Base-by-base conservation (phyloP, 30 jellyfish, hydroid and myxozoan genomes). In the Aurelia coerulea region DNA sequence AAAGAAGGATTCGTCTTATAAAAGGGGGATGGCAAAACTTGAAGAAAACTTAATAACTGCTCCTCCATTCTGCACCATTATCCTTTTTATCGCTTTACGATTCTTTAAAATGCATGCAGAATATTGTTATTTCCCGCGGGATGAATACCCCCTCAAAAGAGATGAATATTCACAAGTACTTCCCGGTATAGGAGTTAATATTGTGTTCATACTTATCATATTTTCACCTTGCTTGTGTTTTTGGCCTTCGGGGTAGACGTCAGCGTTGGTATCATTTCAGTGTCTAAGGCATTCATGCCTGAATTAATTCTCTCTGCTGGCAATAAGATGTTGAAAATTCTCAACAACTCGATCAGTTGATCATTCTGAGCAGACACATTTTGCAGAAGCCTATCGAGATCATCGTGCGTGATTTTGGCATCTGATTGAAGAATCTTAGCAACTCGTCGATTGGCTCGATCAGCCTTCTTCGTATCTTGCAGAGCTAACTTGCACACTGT, bases 201-300 rank as follows among this genome's bases (percentile, higher is more conserved):
- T 23, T 23, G 29, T 23, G 29, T 23, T 23, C 29, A 23, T 23
- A 23, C 0, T 23, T 23, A 42, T 42, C 53, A 1, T 42, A 42
- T 6, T 12, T 42, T 42, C 53, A 42, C 53, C 32, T 63, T 52
- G 0, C 29, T 8, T 37, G 73, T 1, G 11, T 9, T 16, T 16
- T 33, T 65, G 66, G 65, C 18, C 2, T 80, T 51, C 11, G 90
- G 90, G 10, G 90, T 80, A 0, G 90, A 80, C 3, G 90, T 32
- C 31, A 62, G 49, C 3, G 29, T n/a, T 1, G 90, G 90, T 2
- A 6, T 3, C 81, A 34, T 7, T 18, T 51, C 17, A 14, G 1
- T 14, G 2, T 52, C 23, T 23, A 4, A n/a, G 72, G 64, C 46
- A 62, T 18, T 11, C 31, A 37, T 62, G 13, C 18, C 18, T 51